Evolutionary conservation across 2,113 vertebrate species (phyloP).

Genomic region (Periophthalmodon schlosseri): DNA sequence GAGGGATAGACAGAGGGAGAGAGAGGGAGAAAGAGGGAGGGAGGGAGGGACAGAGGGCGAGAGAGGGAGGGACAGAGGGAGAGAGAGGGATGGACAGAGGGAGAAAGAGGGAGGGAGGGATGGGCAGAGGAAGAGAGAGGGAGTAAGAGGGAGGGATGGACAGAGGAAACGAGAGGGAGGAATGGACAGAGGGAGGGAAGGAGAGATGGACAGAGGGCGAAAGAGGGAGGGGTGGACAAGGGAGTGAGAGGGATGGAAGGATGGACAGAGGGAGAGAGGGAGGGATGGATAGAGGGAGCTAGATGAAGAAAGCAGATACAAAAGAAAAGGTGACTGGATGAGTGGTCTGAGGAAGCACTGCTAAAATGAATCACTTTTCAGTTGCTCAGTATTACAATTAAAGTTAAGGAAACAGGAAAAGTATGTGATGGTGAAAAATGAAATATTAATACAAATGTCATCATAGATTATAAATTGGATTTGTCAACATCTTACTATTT

Average conservation of each 20-base stretch:
- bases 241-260: conserved; percentile 1
- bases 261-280: neutral
- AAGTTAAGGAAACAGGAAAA: neutral
- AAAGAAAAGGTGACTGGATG: conserved; percentile 7
- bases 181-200: neutral
- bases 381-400: neutral
- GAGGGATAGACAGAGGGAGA: conserved; percentile 4
- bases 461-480: too few species aligned
- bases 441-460: too few species aligned
- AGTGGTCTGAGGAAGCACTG: conserved; percentile 15
- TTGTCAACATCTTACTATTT: too few species aligned
- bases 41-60: conserved; percentile 4
- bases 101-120: conserved; percentile 2
- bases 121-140: neutral
- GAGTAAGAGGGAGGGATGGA: neutral
- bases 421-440: neutral
- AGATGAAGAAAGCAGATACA: conserved; percentile 8
- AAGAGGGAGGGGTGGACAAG: conserved; percentile 10
- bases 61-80: conserved; percentile 6
- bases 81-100: conserved; percentile 11
- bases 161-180: neutral
- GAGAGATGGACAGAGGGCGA: conserved; percentile 13
- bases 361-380: neutral
- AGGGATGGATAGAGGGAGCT: neutral
- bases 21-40: conserved; percentile 11